Evolutionary conservation across 2,888 invertebrate species (phyloP).

Genomic region (Actias luna): DNA sequence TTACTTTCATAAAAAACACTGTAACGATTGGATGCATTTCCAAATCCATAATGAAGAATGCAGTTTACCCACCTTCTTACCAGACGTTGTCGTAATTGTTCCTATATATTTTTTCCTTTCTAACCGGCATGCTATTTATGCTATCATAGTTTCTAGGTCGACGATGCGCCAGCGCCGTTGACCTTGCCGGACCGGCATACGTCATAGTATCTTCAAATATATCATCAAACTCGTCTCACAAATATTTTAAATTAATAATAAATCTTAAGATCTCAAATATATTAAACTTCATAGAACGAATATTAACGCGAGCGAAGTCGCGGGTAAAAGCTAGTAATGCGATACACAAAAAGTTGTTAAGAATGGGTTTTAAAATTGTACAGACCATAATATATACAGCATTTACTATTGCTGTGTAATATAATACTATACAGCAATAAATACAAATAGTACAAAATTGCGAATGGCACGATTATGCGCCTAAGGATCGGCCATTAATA

Average conservation of each 20-base stretch:
- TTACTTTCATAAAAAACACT: not conserved
- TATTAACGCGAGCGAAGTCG: too few relatives aligned
- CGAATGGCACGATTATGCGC: too few relatives aligned
- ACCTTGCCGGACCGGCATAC: slow-evolving; percentile 7
- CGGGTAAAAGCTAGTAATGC: too few relatives aligned
- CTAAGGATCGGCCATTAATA: too few relatives aligned
- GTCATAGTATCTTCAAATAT: slow-evolving; percentile 7
- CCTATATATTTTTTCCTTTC: slow-evolving; percentile 9
- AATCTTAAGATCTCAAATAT: not conserved
- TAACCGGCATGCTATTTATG: slow-evolving; percentile 1
- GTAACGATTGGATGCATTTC: not conserved
- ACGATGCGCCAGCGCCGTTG: slow-evolving; percentile 7
- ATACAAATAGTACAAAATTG: too few relatives aligned
- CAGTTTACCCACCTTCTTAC: not conserved
- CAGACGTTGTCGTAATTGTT: not conserved
- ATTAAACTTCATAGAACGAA: not conserved
- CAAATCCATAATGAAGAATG: not conserved
- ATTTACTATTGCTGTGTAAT: too few relatives aligned
- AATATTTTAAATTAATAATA: not conserved
- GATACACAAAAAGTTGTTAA: too few relatives aligned
- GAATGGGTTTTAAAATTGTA: too few relatives aligned
- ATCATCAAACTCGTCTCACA: not conserved
- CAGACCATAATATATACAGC: too few relatives aligned
- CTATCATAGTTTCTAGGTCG: slow-evolving; percentile 9
- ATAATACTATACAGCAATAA: too few relatives aligned